phyloP scores from a whole-genome alignment of 1,140 invertebrate genomes.

The Drosophila funebris region DNA sequence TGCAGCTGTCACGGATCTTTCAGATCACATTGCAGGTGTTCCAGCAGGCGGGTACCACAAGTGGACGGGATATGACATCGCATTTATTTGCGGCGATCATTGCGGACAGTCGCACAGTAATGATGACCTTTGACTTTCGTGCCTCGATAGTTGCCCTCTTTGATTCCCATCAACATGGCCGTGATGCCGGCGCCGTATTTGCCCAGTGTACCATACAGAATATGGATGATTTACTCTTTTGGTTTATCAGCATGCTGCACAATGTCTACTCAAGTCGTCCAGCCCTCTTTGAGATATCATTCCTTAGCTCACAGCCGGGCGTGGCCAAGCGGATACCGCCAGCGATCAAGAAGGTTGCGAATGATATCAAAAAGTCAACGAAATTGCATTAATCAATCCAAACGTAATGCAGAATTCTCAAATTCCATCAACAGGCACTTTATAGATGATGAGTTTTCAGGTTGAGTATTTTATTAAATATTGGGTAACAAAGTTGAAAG shows the following conservation, averaged over 20 bases:
- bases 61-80: constrained; percentile 31
- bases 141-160: constrained; percentile 70
- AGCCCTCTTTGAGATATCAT: constrained; percentile 72
- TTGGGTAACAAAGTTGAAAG: constrained; percentile 1
- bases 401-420: background rate
- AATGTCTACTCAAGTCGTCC: constrained; percentile 76
- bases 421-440: background rate
- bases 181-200: constrained; percentile 73
- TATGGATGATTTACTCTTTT: constrained; percentile 70
- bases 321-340: constrained; percentile 71
- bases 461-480: background rate
- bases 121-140: constrained; percentile 75
- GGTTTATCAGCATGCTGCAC: constrained; percentile 77
- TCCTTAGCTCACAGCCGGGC: constrained; percentile 69
- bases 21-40: constrained; percentile 68
- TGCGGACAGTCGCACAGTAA: constrained; percentile 76
- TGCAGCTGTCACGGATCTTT: constrained; percentile 66
- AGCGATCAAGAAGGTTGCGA: constrained; percentile 66
- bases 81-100: constrained; percentile 76
- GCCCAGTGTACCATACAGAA: constrained; percentile 69
- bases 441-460: background rate
- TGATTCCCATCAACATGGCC: constrained; percentile 78
- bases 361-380: constrained; percentile 54
- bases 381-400: constrained; percentile 25
- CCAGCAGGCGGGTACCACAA: constrained; percentile 43